Evolutionary conservation across 2,113 vertebrate genomes (phyloP).

Genomic region (Maccullochella peelii): DNA sequence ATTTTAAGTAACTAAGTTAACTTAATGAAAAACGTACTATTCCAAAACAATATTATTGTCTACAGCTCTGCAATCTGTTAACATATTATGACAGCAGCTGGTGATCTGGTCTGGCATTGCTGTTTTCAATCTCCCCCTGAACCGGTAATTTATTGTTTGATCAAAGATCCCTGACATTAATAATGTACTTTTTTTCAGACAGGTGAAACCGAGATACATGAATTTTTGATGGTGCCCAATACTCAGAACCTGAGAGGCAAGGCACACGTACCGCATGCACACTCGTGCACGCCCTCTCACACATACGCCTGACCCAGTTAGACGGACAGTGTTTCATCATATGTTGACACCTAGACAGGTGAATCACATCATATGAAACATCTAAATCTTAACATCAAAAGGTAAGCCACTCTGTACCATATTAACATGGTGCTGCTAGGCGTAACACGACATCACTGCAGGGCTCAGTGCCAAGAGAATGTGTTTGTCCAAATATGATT

Average conservation of each 20-base stretch:
- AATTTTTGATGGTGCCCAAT: constrained; percentile 74
- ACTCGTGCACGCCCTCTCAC: not conserved
- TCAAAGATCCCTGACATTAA: constrained; percentile 81
- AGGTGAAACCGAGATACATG: constrained; percentile 76
- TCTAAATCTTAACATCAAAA: constrained; percentile 23
- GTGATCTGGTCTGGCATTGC: constrained; percentile 32
- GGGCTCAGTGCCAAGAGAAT: not conserved
- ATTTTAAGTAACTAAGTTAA: not conserved
- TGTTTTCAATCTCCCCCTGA: constrained; percentile 57
- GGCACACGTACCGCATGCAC: constrained; percentile 4
- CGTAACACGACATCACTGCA: not conserved
- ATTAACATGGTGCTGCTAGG: not conserved
- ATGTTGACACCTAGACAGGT: constrained; percentile 25
- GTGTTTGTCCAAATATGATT: not conserved
- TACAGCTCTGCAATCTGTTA: not conserved
- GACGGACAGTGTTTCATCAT: constrained; percentile 36
- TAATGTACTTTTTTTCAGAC: constrained; percentile 75
- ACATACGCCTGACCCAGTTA: constrained; percentile 22
- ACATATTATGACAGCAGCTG: constrained; percentile 1
- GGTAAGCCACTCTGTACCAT: not conserved
- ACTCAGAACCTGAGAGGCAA: constrained; percentile 68
- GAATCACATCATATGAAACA: constrained; percentile 44
- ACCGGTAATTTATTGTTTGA: constrained; percentile 78
- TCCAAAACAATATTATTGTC: not conserved
- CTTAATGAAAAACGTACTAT: not conserved